Percentiles rank a stretch among this genome's conserved stretches.
These are phyloP conservation scores for Siderastrea radians DNA, from an alignment of 92 coral and sea anemone species.

Conservation along the genomic window DNA sequence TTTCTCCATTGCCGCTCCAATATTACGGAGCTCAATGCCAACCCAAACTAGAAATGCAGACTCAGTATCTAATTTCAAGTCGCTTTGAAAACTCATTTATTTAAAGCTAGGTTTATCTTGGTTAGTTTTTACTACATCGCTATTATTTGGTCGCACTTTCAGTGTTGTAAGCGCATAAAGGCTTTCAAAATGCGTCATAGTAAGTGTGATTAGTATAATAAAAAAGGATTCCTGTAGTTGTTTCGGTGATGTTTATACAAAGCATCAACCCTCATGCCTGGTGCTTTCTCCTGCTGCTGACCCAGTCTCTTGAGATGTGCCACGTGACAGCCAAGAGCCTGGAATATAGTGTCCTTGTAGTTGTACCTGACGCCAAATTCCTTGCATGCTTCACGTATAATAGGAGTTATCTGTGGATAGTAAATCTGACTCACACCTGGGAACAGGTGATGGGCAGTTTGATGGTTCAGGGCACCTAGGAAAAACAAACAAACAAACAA, in stretches of 20 bases:
- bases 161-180: too few relatives aligned
- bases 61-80: too few relatives aligned
- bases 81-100: too few relatives aligned
- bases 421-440: constrained; percentile 83
- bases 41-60: too few relatives aligned
- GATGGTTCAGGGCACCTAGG: constrained; percentile 85
- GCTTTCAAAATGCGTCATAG: too few relatives aligned
- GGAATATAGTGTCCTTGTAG: constrained; percentile 74
- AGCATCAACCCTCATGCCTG: not conserved
- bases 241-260: not conserved
- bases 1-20: too few relatives aligned
- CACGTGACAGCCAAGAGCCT: constrained; percentile 84
- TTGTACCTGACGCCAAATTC: constrained; percentile 89
- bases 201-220: too few relatives aligned
- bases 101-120: too few relatives aligned
- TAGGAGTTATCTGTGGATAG: constrained; percentile 89
- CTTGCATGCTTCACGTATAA: constrained; percentile 77
- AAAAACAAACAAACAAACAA: not conserved
- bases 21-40: too few relatives aligned
- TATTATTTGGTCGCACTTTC: too few relatives aligned
- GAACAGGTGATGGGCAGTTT: constrained; percentile 80
- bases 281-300: constrained; percentile 35
- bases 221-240: too few relatives aligned
- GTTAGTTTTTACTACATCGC: too few relatives aligned
- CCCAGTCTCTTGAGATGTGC: constrained; percentile 87